Evolutionary conservation across 2,888 invertebrate species (phyloP).

Genomic region (Uloborus plumipes): DNA sequence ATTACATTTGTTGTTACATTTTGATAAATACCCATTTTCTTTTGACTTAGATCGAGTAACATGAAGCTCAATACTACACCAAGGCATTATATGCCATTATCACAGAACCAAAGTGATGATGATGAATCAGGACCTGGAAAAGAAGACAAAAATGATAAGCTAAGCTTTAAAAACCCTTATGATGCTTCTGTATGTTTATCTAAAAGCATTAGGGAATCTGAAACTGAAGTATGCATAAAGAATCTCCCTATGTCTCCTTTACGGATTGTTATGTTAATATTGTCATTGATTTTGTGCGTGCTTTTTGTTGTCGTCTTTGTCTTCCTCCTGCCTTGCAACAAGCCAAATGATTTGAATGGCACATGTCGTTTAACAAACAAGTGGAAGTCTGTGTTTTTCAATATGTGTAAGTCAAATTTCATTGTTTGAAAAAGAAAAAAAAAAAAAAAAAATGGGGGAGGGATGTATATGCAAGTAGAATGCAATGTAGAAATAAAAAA

Average conservation of each 20-base stretch:
- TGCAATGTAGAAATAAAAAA: no score
- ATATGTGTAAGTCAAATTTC: constrained; percentile 45
- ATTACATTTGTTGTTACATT: no score
- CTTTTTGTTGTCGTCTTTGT: constrained; percentile 57
- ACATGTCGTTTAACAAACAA: constrained; percentile 23
- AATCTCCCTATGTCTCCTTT: constrained; percentile 50
- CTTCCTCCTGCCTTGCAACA: constrained; percentile 41
- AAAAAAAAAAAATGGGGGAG: no score
- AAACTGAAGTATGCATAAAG: constrained; percentile 24
- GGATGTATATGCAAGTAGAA: no score
- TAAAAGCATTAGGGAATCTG: constrained; percentile 20
- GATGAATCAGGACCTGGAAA: constrained; percentile 58
- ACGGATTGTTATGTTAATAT: constrained; percentile 26
- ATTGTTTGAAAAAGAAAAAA: background rate
- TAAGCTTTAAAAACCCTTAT: constrained; percentile 46
- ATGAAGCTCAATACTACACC: constrained; percentile 60
- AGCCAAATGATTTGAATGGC: constrained; percentile 7
- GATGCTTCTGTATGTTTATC: constrained; percentile 27
- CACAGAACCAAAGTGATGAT: constrained; percentile 60
- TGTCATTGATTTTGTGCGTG: constrained; percentile 44
- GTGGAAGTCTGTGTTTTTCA: constrained; percentile 35
- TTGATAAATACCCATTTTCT: background rate
- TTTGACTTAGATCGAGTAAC: background rate
- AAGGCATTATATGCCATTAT: constrained; percentile 54
- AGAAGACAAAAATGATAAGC: constrained; percentile 49